A percentile compares a stretch with the other conserved stretches of the same genome.
Evolutionary conservation across 2,113 vertebrate genomes (phyloP).

Genomic region (Gavia stellata): DNA sequence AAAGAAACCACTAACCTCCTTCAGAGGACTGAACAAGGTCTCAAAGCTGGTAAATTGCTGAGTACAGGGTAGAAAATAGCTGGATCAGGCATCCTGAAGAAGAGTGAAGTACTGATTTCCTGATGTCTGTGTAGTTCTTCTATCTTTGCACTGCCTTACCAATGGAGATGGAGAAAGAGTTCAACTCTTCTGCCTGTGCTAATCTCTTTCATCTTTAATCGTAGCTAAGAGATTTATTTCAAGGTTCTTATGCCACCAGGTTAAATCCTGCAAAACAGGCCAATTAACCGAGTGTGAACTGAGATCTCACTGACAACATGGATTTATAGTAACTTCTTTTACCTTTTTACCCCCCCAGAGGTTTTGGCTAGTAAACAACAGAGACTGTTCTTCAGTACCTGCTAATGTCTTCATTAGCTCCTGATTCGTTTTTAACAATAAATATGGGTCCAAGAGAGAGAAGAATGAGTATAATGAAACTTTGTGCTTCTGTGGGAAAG

Average conservation of each 20-base stretch:
- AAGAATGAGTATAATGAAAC: neutral
- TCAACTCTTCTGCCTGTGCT: neutral
- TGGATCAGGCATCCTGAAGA: neutral
- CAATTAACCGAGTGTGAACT: constrained; percentile 33
- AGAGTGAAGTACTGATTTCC: neutral
- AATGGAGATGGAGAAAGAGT: neutral
- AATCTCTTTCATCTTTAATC: constrained; percentile 66
- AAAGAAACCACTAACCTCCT: constrained; percentile 52
- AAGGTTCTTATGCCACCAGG: constrained; percentile 53
- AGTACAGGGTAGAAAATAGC: neutral
- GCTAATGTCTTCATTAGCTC: neutral
- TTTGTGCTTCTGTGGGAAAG: neutral
- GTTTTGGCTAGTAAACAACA: neutral
- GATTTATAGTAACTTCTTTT: neutral
- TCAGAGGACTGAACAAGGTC: neutral
- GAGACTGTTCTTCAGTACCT: neutral
- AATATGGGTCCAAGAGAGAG: neutral
- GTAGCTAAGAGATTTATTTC: constrained; percentile 63
- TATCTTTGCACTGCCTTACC: neutral
- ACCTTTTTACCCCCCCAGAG: neutral
- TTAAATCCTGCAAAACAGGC: constrained; percentile 52
- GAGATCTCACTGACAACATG: neutral
- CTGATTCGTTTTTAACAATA: neutral
- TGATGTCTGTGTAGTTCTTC: neutral
- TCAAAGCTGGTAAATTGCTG: neutral